Percentiles rank a stretch among this genome's conserved stretches.
phyloP scores from a whole-genome alignment of 2,113 vertebrate genomes.

The pig (Sus scrofa) region T2T-Sscrofa CM000830.6:12211501-12212000 shows the following conservation, averaged over 20 bases:
- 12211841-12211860: not conserved
- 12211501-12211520: not conserved
- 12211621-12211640: too few species aligned
- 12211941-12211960: not conserved
- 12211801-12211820: not conserved
- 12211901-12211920: not conserved
- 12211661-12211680: not conserved
- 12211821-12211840: not conserved
- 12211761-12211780: not conserved
- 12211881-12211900: not conserved
- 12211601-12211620: not conserved
- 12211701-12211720: not conserved
- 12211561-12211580: not conserved
- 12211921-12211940: not conserved
- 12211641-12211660: not conserved
- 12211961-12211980: slow-evolving; percentile 1
- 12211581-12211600: not conserved
- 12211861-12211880: not conserved
- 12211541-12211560: not conserved
- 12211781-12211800: not conserved
- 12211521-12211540: not conserved
- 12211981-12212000: not conserved
- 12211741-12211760: not conserved
- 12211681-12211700: not conserved
- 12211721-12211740: not conserved